A percentile compares a stretch with the other conserved stretches of the same genome.
Conservation (phyloP, 2,888 invertebrate species). For the Microctonus aethiopoides region DNA sequence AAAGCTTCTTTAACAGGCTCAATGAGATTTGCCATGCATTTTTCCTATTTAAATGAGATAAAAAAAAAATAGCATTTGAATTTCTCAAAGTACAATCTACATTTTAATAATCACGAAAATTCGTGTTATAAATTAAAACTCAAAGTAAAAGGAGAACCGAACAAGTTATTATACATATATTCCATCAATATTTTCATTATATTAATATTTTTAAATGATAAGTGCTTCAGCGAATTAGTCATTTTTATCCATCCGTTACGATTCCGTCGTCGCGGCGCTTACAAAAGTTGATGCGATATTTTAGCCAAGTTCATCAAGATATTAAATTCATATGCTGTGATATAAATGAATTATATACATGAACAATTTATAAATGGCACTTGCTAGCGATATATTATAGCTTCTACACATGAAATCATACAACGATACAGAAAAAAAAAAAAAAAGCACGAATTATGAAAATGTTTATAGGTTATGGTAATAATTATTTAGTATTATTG, state of each 20-base stretch:
- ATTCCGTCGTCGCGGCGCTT: constrained; percentile 10
- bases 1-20: constrained; percentile 4
- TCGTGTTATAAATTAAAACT: constrained; percentile 10
- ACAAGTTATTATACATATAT: neutral
- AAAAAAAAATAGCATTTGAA: neutral
- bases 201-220: neutral
- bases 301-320: constrained; percentile 28
- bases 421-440: neutral
- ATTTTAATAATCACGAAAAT: constrained; percentile 22
- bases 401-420: neutral
- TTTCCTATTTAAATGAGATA: neutral
- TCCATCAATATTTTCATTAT: constrained; percentile 4
- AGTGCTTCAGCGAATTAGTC: constrained; percentile 17
- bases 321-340: constrained; percentile 43
- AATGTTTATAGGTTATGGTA: neutral
- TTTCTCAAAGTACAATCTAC: constrained; percentile 35
- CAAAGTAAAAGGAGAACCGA: neutral
- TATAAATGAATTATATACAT: constrained; percentile 35
- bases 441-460: neutral
- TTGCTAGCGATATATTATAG: neutral
- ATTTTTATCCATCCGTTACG: constrained; percentile 24
- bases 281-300: constrained; percentile 14
- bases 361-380: neutral
- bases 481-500: constrained; percentile 12
- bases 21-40: constrained; percentile 17